A percentile compares a stretch with the other conserved stretches of the same genome.
Evolutionary conservation across 2,113 vertebrate genomes (phyloP).

Genomic region (Aspidoscelis tigris): DNA sequence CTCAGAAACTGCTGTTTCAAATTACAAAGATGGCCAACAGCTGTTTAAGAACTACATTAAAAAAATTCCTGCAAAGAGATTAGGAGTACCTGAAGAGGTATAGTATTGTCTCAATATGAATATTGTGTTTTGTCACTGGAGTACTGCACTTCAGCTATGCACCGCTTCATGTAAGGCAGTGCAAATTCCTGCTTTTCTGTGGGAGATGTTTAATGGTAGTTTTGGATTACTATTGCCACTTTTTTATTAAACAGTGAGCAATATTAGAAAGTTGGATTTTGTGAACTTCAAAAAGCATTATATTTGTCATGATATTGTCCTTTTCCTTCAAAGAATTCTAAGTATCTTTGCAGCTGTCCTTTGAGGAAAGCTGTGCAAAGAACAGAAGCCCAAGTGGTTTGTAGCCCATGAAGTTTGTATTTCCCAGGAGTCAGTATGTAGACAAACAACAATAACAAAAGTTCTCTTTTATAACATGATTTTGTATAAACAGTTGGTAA

Average conservation of each 20-base stretch:
- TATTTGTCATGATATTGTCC: too few species aligned
- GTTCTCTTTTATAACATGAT: too few species aligned
- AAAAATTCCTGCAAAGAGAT: slow-evolving; percentile 84
- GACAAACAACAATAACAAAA: too few species aligned
- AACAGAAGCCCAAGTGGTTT: too few species aligned
- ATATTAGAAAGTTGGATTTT: not conserved
- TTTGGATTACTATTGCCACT: not conserved
- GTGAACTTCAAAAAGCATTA: not conserved
- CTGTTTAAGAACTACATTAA: slow-evolving; percentile 75
- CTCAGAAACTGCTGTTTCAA: slow-evolving; percentile 87
- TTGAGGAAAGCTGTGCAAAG: too few species aligned
- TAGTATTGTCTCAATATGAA: slow-evolving; percentile 44
- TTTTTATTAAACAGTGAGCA: not conserved
- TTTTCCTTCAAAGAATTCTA: too few species aligned
- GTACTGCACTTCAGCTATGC: not conserved
- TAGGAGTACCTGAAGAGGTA: slow-evolving; percentile 90
- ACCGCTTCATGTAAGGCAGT: not conserved
- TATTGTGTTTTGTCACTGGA: not conserved
- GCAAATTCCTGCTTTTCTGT: not conserved
- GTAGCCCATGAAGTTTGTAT: too few species aligned
- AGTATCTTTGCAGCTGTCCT: too few species aligned
- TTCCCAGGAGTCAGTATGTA: too few species aligned
- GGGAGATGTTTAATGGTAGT: not conserved
- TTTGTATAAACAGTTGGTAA: too few species aligned
- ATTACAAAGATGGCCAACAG: slow-evolving; percentile 82